Evolutionary conservation across 2,888 invertebrate species (phyloP), one percentile per base, ranked within the genome.

Genomic region (Arge pagana): DNA sequence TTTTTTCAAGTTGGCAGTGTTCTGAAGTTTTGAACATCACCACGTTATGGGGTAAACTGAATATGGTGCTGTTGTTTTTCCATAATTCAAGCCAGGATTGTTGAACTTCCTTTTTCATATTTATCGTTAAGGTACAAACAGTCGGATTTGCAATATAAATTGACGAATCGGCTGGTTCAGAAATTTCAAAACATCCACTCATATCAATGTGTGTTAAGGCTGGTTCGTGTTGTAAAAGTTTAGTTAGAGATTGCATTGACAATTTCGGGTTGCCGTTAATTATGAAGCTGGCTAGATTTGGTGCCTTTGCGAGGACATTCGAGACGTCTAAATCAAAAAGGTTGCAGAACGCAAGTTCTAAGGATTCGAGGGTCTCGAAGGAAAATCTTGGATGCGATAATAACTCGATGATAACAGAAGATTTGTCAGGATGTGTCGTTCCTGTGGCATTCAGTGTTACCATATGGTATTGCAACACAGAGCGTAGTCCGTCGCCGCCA

Each of bases 401-500:
- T 2, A 65, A 60, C 48, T 58, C 60, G 2, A 52, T 43, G n/a
- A 37, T 49, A 1, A 64, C 42, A 4, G 42, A 50, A 1, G 45
- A 26, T 18, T 8, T 11, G 4, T 31, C 8, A 6, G 23, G 35
- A 33, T 54, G 55, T 15, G 53, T 28, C 0, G 67, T 68, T 35
- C 67, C 67, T 0, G 74, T 71, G 3, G 74, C 43, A 53, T 70
- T 73, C 10, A 76, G 58, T 39, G 58, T 66, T 4, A 73, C 60
- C 41, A 76, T 56, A 36, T 72, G 71, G 10, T 62, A 64, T 23
- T 70, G 67, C 3, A 73, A 39, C 3, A 67, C 48, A 37, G 53
- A 56, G 3, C 48, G 57, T 1, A 63, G 50, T 3, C 55, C 63
- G 0, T 69, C 61, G 0, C 59, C 55, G 1, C 60, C 64, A 1